Conservation (phyloP, 2,888 invertebrate species). For the Melanargia galathea region DNA sequence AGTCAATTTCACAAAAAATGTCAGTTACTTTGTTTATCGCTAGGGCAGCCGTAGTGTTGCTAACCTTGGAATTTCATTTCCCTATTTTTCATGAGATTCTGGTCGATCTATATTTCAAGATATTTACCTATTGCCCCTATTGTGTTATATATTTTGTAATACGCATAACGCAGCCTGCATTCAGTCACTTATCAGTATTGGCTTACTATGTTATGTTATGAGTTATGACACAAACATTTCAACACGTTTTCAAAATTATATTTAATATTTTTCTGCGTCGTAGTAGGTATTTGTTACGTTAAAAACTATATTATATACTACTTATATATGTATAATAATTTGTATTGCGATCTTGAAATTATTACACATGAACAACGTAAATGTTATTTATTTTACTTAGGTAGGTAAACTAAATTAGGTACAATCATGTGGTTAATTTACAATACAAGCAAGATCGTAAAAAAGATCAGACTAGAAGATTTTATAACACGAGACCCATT, state of each 20-base stretch:
- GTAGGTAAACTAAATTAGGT: not conserved
- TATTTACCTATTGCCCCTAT: not conserved
- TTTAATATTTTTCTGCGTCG: not conserved
- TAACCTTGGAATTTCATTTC: too few relatives aligned
- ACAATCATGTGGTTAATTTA: not conserved
- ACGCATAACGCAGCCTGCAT: not conserved
- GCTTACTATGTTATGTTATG: not conserved
- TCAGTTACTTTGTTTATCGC: too few relatives aligned
- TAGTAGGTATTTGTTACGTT: conserved; percentile 6
- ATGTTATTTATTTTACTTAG: not conserved
- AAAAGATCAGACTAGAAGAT: not conserved
- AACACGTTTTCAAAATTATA: conserved; percentile 14
- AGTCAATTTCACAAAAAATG: too few relatives aligned
- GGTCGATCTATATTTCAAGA: not conserved
- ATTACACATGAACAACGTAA: not conserved
- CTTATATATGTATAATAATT: not conserved
- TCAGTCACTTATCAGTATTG: conserved; percentile 1
- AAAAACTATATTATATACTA: too few relatives aligned
- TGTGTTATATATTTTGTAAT: not conserved
- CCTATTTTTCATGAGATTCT: too few relatives aligned
- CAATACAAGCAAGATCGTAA: not conserved
- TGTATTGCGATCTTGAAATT: not conserved
- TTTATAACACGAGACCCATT: not conserved
- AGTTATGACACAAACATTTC: not conserved
- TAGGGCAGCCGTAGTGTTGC: too few relatives aligned